A percentile compares a stretch with the other conserved stretches of the same genome.
Evolutionary conservation across 2,888 invertebrate species (phyloP).

Genomic region (Netelia virgata): DNA sequence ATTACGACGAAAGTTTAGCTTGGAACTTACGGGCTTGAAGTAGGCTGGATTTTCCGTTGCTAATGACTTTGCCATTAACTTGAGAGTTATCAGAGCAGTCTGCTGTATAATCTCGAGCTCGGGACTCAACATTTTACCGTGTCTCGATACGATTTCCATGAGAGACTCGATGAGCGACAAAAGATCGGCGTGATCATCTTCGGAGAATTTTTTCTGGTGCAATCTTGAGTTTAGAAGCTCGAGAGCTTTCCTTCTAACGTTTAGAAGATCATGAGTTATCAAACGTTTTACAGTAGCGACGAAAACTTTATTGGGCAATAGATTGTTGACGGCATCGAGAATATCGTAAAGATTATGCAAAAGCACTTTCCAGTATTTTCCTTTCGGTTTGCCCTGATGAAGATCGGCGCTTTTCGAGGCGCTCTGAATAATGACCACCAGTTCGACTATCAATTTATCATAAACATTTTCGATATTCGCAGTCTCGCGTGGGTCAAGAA

Average conservation of each 20-base stretch:
- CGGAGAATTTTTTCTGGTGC: constrained; percentile 88
- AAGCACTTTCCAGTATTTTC: constrained; percentile 94
- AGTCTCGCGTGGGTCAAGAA: constrained; percentile 85
- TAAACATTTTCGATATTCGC: constrained; percentile 88
- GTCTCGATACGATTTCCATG: constrained; percentile 87
- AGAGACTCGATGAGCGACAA: constrained; percentile 88
- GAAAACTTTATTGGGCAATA: constrained; percentile 93
- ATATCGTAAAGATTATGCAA: constrained; percentile 91
- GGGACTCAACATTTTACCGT: constrained; percentile 85
- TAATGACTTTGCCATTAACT: constrained; percentile 91
- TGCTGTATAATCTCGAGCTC: constrained; percentile 92
- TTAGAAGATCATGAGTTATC: constrained; percentile 89
- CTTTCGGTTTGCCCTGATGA: constrained; percentile 86
- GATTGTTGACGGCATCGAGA: constrained; percentile 90
- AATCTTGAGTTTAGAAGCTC: constrained; percentile 94
- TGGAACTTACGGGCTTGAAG: constrained; percentile 87
- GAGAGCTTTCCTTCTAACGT: constrained; percentile 92
- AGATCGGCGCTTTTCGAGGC: constrained; percentile 89
- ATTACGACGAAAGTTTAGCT: neutral
- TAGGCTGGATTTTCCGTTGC: constrained; percentile 89
- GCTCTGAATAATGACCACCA: constrained; percentile 89
- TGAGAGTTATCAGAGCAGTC: constrained; percentile 92
- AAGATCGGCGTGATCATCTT: constrained; percentile 85
- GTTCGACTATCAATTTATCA: constrained; percentile 89
- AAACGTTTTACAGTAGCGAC: constrained; percentile 91